phyloP scores from a whole-genome alignment of 2,888 invertebrate species.

The Pherbina coryleti region DNA sequence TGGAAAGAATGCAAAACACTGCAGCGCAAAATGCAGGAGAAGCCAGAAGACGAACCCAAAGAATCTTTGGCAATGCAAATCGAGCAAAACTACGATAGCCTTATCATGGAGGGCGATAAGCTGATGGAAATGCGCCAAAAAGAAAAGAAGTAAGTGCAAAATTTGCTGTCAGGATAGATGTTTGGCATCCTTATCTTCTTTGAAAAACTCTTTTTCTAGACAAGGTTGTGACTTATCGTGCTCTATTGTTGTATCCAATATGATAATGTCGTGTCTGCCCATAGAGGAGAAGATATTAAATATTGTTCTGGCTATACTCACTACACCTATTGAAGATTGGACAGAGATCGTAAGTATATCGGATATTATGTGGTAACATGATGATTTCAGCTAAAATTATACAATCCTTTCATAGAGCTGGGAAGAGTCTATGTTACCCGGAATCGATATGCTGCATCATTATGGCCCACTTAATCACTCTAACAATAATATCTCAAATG shows the following conservation, averaged over 20 bases:
- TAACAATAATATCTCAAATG: slow-evolving; percentile 53
- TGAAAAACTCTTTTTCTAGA: slow-evolving; percentile 48
- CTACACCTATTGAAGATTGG: slow-evolving; percentile 67
- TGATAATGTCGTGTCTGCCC: slow-evolving; percentile 62
- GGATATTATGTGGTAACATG: background rate
- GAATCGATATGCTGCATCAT: slow-evolving; percentile 67
- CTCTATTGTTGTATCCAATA: slow-evolving; percentile 60
- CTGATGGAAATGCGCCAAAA: slow-evolving; percentile 63
- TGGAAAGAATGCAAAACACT: slow-evolving; percentile 68
- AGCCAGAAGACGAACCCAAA: slow-evolving; percentile 64
- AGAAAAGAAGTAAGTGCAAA: slow-evolving; percentile 60
- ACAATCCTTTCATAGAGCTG: slow-evolving; percentile 59
- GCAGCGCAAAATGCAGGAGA: slow-evolving; percentile 65
- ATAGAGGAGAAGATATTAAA: slow-evolving; percentile 63
- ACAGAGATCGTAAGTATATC: slow-evolving; percentile 59
- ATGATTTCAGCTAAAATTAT: background rate
- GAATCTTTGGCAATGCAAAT: slow-evolving; percentile 67
- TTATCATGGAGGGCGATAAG: slow-evolving; percentile 67
- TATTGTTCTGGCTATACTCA: slow-evolving; percentile 59
- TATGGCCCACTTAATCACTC: slow-evolving; percentile 64
- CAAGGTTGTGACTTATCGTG: slow-evolving; percentile 64
- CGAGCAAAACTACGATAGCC: slow-evolving; percentile 67
- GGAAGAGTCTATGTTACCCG: slow-evolving; percentile 68
- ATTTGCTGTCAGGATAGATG: background rate
- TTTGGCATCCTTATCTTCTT: background rate